Evolutionary conservation across 2,113 vertebrate genomes (phyloP).

Genomic region (Archocentrus centrarchus): DNA sequence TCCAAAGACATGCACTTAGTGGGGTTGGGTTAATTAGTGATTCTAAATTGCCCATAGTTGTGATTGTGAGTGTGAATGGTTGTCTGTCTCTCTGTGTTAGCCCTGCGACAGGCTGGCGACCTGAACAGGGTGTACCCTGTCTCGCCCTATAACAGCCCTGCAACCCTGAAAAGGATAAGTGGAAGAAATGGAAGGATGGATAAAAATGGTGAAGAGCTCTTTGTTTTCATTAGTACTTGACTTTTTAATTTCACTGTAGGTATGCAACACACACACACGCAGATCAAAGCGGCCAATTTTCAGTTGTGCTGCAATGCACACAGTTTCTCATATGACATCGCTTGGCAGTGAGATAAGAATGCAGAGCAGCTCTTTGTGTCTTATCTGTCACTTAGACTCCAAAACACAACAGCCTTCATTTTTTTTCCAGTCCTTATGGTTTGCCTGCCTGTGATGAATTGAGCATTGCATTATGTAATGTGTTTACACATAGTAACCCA

Average conservation of each 20-base stretch:
- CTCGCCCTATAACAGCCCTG: too few species aligned
- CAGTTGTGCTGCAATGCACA: conserved; percentile 6
- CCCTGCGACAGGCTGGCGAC: too few species aligned
- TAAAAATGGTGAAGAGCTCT: neutral
- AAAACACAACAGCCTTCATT: neutral
- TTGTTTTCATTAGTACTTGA: conserved; percentile 6
- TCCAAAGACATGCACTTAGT: too few species aligned
- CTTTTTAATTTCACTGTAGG: neutral
- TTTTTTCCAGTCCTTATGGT: neutral
- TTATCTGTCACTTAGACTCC: conserved; percentile 13
- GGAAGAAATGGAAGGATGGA: neutral
- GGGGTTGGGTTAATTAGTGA: too few species aligned
- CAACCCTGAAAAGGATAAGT: too few species aligned
- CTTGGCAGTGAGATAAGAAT: conserved; percentile 10
- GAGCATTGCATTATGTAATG: conserved; percentile 30
- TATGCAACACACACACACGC: neutral
- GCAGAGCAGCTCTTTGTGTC: conserved; percentile 21
- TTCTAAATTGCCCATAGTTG: too few species aligned
- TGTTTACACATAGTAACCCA: conserved; percentile 14
- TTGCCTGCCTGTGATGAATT: neutral
- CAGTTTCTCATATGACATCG: conserved; percentile 23
- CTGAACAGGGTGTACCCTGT: too few species aligned
- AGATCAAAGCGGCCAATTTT: conserved; percentile 10
- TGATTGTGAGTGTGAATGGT: too few species aligned
- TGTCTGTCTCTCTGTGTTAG: too few species aligned